A percentile compares a stretch with the other conserved stretches of the same genome.
phyloP scores from a whole-genome alignment of 2,113 vertebrate genomes.

The Choloepus hoffmanni region DNA sequence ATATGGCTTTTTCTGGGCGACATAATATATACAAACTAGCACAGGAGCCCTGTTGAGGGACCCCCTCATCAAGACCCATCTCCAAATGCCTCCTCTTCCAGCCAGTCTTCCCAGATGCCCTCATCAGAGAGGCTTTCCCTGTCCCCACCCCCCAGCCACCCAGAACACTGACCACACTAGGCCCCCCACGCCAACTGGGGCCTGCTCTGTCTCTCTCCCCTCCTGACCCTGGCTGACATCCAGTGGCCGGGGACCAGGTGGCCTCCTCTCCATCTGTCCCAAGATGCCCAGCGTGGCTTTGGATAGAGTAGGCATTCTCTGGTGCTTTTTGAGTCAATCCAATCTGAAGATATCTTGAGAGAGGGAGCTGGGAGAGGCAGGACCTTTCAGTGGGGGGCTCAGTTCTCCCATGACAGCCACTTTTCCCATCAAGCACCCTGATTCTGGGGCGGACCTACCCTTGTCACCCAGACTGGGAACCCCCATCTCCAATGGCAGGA shows the following conservation, averaged over 20 bases:
- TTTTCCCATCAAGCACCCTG: neutral
- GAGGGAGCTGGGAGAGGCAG: neutral
- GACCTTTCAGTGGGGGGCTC: neutral
- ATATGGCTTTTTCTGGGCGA: too few relatives aligned
- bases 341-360: neutral
- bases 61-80: neutral
- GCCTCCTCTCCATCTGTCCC: neutral
- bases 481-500: neutral
- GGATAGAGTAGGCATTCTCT: neutral
- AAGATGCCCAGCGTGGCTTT: neutral
- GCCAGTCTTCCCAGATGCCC: neutral
- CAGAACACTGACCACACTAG: neutral
- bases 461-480: neutral
- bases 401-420: neutral
- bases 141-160: fast-evolving
- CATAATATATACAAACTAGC: too few relatives aligned
- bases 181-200: neutral
- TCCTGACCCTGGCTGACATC: fast-evolving
- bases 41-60: neutral
- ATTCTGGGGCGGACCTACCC: neutral
- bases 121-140: neutral
- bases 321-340: neutral
- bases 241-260: too few relatives aligned
- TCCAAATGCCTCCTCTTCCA: neutral
- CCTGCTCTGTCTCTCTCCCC: neutral